phyloP scores from a whole-genome alignment of 2,113 vertebrate genomes.

The Gulo gulo region DNA sequence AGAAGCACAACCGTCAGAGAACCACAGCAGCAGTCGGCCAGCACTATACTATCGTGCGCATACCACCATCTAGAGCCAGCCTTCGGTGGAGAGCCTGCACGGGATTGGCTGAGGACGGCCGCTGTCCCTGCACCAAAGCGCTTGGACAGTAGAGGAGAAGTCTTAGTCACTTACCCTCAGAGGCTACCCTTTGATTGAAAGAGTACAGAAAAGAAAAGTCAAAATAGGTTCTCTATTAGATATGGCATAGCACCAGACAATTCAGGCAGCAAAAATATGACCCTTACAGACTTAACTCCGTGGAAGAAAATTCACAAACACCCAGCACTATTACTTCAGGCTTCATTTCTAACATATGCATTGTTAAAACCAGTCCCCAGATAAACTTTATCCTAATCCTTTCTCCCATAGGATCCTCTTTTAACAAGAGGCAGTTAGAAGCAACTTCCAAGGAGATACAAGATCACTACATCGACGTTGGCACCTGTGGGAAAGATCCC shows the following conservation, averaged over 20 bases:
- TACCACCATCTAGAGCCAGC: slow-evolving; percentile 91
- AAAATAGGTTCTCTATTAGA: slow-evolving; percentile 88
- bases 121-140: slow-evolving; percentile 90
- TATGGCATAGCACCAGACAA: slow-evolving; percentile 88
- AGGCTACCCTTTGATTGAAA: slow-evolving; percentile 93
- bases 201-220: slow-evolving; percentile 93
- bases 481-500: neutral
- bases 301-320: neutral
- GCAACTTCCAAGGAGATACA: neutral
- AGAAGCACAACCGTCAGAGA: slow-evolving; percentile 76
- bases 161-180: slow-evolving; percentile 94
- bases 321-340: slow-evolving; percentile 27
- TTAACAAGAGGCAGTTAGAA: neutral
- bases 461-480: neutral
- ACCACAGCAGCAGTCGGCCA: slow-evolving; percentile 85
- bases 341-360: slow-evolving; percentile 9
- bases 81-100: slow-evolving; percentile 89
- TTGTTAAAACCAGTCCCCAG: neutral
- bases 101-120: slow-evolving; percentile 90
- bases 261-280: slow-evolving; percentile 86
- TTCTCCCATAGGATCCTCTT: slow-evolving; percentile 13
- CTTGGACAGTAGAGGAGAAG: slow-evolving; percentile 91
- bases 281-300: slow-evolving; percentile 72
- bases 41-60: slow-evolving; percentile 84
- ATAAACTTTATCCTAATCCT: neutral